A percentile compares a stretch with the other conserved stretches of the same genome.
phyloP scores from a whole-genome alignment of 2,113 vertebrate species.

The Bos taurus region ARS-UCD2.0 NC_037338.1:72816501-72817000 shows the following conservation, averaged over 20 bases:
- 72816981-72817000: not conserved
- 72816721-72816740: not conserved
- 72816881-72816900: conserved; percentile 11
- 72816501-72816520: not conserved
- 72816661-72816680: conserved; percentile 36
- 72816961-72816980: not conserved
- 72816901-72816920: not conserved
- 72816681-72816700: not conserved
- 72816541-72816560: not conserved
- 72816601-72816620: not conserved
- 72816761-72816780: not conserved
- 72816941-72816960: not conserved
- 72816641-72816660: not conserved
- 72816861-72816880: not conserved
- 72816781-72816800: not conserved
- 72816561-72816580: fast-evolving
- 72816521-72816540: not conserved
- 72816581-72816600: not conserved
- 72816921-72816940: not conserved
- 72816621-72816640: not conserved
- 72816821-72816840: not conserved
- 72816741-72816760: not conserved
- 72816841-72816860: not conserved
- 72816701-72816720: not conserved
- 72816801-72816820: not conserved